A percentile compares a stretch with the other conserved stretches of the same genome.
These are phyloP conservation scores for Strigops habroptila DNA, from an alignment of 2,113 vertebrate species.

Conservation along the genomic window DNA sequence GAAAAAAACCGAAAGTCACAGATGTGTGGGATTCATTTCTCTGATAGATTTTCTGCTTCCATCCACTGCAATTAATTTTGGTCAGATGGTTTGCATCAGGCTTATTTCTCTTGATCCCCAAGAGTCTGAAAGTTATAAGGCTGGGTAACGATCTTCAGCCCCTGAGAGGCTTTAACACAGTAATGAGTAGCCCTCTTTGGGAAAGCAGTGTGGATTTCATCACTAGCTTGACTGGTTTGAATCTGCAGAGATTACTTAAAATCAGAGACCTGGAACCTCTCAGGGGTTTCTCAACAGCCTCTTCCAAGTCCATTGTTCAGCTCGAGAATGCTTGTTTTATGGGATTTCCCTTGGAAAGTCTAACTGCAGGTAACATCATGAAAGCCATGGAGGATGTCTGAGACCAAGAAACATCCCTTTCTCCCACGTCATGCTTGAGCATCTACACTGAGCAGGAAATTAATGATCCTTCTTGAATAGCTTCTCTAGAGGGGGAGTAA, in stretches of 20 bases:
- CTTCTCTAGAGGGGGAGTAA: conserved; percentile 29
- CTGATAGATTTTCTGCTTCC: conserved; percentile 10
- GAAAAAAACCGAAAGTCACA: neutral
- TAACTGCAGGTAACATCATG: neutral
- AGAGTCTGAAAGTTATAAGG: neutral
- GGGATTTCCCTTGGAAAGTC: neutral
- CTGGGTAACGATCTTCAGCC: neutral
- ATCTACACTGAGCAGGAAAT: neutral
- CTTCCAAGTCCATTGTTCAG: neutral
- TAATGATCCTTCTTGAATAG: conserved; percentile 37
- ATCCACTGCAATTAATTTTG: conserved; percentile 3
- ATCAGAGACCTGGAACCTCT: neutral
- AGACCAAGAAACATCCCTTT: neutral
- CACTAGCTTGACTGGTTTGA: neutral
- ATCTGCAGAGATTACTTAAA: neutral
- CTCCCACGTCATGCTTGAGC: neutral
- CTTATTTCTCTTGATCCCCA: neutral
- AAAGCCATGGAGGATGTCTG: neutral
- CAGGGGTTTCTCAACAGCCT: neutral
- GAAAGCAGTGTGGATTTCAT: neutral
- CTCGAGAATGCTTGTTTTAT: neutral
- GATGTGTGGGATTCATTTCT: neutral
- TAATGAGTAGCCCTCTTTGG: neutral
- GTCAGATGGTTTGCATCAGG: neutral
- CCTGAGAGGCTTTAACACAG: neutral